Conservation (phyloP, 2,888 invertebrate species). For the Parasteatoda lunata region DNA sequence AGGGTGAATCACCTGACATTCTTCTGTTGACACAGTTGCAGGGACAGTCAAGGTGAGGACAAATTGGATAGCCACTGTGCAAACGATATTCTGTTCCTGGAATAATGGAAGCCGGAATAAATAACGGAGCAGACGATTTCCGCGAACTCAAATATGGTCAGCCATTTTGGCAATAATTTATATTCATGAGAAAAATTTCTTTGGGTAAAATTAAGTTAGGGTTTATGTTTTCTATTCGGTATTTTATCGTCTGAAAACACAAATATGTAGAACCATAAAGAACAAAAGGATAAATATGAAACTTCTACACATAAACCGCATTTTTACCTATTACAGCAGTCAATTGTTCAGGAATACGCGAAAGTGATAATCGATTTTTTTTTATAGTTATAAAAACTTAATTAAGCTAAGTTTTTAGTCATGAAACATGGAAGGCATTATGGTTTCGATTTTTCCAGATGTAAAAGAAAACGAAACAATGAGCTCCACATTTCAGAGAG, state of each 20-base stretch:
- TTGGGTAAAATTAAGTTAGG: not conserved
- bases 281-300: not conserved
- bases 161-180: not conserved
- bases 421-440: too few relatives aligned
- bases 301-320: not conserved
- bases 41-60: slow-evolving; percentile 32
- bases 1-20: slow-evolving; percentile 38
- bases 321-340: not conserved
- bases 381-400: too few relatives aligned
- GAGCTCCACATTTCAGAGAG: too few relatives aligned
- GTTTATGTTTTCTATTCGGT: not conserved
- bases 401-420: too few relatives aligned
- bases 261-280: not conserved
- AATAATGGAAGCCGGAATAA: slow-evolving; percentile 23
- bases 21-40: slow-evolving; percentile 33
- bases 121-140: slow-evolving; percentile 14
- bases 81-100: slow-evolving; percentile 35
- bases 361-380: too few relatives aligned
- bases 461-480: too few relatives aligned
- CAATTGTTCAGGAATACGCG: too few relatives aligned
- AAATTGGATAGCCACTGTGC: slow-evolving; percentile 38
- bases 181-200: not conserved
- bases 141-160: not conserved
- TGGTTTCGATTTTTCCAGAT: too few relatives aligned
- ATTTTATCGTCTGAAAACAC: not conserved